These are phyloP conservation scores for Otis tarda DNA, from an alignment of 2,113 vertebrate genomes.

Conservation along the genomic window DNA sequence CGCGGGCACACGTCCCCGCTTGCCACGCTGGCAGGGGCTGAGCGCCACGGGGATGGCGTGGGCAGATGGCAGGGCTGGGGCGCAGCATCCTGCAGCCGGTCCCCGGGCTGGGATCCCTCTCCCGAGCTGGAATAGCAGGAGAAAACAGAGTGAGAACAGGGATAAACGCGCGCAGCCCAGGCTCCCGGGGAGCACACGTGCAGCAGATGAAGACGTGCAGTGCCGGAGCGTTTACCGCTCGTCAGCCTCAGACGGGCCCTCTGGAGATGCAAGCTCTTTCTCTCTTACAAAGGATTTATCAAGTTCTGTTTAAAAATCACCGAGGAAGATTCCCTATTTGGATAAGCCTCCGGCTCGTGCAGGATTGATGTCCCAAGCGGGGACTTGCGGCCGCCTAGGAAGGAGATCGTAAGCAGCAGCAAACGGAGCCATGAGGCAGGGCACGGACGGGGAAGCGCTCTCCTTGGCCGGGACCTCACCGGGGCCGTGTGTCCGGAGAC, in stretches of 20 bases:
- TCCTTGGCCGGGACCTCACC: neutral
- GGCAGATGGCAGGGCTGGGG: neutral
- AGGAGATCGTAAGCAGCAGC: neutral
- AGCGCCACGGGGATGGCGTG: neutral
- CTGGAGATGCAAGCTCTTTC: neutral
- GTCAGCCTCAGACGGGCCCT: neutral
- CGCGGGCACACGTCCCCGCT: rapidly evolving
- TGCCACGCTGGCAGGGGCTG: neutral
- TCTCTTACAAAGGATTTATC: neutral
- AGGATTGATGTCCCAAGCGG: neutral
- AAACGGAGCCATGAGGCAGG: neutral
- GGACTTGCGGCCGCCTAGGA: neutral
- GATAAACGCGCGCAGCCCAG: rapidly evolving
- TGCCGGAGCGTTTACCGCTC: neutral
- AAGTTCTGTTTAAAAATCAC: conserved; percentile 1
- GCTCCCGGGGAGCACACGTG: neutral
- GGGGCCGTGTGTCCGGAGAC: rapidly evolving
- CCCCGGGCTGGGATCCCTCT: neutral
- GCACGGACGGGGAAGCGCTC: rapidly evolving
- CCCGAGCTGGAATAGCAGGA: neutral
- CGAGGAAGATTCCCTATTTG: neutral
- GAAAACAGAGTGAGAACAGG: rapidly evolving
- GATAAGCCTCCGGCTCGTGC: neutral
- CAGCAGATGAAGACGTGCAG: neutral
- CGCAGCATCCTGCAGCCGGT: rapidly evolving